Conservation (phyloP, 2,797 vertebrate species). For the Neosalanx taihuensis region DNA sequence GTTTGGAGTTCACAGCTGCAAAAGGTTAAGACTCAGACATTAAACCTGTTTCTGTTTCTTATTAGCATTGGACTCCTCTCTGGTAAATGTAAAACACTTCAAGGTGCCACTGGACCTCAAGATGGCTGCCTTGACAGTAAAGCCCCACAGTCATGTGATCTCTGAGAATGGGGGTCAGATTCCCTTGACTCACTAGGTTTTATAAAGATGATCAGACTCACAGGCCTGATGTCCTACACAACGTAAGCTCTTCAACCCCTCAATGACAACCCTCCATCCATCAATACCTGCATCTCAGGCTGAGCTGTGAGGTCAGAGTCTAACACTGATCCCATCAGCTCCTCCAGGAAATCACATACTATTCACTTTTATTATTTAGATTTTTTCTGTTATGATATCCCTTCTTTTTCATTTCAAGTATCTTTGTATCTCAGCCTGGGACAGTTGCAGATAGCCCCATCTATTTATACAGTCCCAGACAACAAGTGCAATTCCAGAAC, state of each 20-base stretch:
- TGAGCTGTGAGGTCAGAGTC: constrained; percentile 62
- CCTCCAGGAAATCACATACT: constrained; percentile 37
- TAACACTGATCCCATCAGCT: constrained; percentile 55
- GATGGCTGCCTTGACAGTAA: constrained; percentile 39
- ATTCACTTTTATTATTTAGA: constrained; percentile 28
- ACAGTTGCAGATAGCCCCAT: constrained; percentile 16
- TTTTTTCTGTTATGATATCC: neutral
- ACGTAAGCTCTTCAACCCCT: constrained; percentile 53
- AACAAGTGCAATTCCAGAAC: constrained; percentile 39
- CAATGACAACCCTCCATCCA: neutral
- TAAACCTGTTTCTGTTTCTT: constrained; percentile 67
- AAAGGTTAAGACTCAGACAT: constrained; percentile 64
- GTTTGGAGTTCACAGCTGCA: constrained; percentile 58
- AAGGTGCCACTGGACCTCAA: constrained; percentile 59
- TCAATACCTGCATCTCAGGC: constrained; percentile 33
- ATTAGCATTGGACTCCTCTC: constrained; percentile 60
- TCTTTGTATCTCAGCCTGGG: neutral
- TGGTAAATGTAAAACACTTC: constrained; percentile 66
- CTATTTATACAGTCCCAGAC: constrained; percentile 29
- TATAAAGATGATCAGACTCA: no score
- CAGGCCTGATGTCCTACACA: constrained; percentile 19
- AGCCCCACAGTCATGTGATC: constrained; percentile 48
- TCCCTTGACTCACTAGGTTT: neutral
- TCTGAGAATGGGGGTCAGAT: constrained; percentile 16
- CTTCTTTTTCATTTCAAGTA: neutral